Evolutionary conservation across 1,140 invertebrate species (phyloP), one percentile per base, ranked within the genome.

Genomic region (Oppia nitens): DNA sequence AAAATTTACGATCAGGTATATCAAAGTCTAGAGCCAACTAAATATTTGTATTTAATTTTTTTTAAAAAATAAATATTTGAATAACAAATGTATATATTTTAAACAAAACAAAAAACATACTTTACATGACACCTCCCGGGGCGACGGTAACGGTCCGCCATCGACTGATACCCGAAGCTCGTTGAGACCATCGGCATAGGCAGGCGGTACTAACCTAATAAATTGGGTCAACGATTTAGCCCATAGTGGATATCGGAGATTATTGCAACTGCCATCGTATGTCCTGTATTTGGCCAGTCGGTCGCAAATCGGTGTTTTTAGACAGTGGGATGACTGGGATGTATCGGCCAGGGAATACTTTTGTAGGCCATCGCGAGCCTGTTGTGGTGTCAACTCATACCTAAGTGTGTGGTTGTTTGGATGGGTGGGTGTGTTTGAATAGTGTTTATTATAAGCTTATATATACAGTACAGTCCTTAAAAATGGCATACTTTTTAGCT

Each of bases 221-320:
- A 75, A 68, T 1, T 71, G 61, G 20, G 66, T 70, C 27, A 64
- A 61, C 1, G 73, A 62, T 67, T 67, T 69, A 11, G 74, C 75
- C 74, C 76, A 78, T 67, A 66, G 63, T 1, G 66, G 75, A 69
- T 80, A 66, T 14, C 72, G 65, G 0, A 78, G 67, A 67, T 86
- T 83, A 67, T 87, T 87, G 67, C 84, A 87, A 21, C 79, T 79
- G 3, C 83, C 84, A 68, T 86, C 82, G 47, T 78, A 72, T 3
- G 73, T 78, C 17, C 85, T 70, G 67, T 79, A 83, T 51, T 60
- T 60, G 12, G 17, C 17, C 9, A 25, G 1, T 23, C 47, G 14
- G 2, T 21, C 4, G 55, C 62, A 63, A 2, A 17, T 21, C 2
- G 62, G 62, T 21, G 53, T 55, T 21, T 32, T 26, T 4, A 47